Conservation (phyloP, 2,797 vertebrate species). For the Fringilla coelebs region DNA sequence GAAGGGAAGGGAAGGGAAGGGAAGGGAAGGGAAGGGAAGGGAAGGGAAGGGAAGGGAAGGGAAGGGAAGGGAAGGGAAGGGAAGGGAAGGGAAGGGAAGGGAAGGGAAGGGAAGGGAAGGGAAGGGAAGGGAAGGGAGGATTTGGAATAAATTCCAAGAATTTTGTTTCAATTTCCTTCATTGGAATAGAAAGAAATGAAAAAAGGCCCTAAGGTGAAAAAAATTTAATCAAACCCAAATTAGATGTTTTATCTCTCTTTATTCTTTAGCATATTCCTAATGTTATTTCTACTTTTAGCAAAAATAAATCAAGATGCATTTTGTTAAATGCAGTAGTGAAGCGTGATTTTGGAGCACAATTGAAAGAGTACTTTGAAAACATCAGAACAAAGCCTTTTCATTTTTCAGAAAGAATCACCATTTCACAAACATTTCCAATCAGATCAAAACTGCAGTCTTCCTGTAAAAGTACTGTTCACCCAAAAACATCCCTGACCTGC, state of each 20-base stretch:
- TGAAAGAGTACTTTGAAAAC: not conserved
- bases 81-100: too few species aligned
- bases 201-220: not conserved
- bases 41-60: too few species aligned
- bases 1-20: too few species aligned
- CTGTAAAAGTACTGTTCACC: not conserved
- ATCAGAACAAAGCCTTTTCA: not conserved
- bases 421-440: not conserved
- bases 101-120: too few species aligned
- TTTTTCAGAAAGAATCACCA: not conserved
- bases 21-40: too few species aligned
- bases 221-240: not conserved
- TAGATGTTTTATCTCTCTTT: not conserved
- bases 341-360: not conserved
- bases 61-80: rapidly evolving
- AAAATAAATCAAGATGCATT: not conserved
- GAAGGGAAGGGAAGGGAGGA: too few species aligned
- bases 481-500: not conserved
- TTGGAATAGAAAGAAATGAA: not conserved
- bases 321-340: not conserved
- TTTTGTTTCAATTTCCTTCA: not conserved
- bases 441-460: not conserved
- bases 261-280: not conserved
- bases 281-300: not conserved
- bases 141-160: not conserved